Evolutionary conservation across 2,113 vertebrate genomes (phyloP), one percentile per base, ranked within the genome.

Genomic region (Corynorhinus townsendii): DNA sequence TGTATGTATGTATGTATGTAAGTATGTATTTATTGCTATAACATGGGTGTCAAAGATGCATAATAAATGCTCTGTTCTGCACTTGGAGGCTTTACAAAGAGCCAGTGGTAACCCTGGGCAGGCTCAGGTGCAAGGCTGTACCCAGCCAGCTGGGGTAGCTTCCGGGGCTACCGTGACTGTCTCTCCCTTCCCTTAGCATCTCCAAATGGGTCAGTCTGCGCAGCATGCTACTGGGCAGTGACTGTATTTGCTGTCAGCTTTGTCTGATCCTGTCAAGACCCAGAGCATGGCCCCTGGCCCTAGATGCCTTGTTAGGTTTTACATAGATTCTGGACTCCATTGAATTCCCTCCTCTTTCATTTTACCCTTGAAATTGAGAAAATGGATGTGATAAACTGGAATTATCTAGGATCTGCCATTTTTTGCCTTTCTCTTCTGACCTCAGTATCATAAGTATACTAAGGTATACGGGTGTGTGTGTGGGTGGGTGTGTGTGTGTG

Each of bases 351-450:
- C 3, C 19, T 59, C 30, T 72, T 75, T 91, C 43, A 47, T 90
- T 90, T 95, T 6, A 79, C 59, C 10, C 79, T 92, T 73, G 71
- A 93, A 84, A 83, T 54, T 15, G 49, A 84, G 68, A 87, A 77
- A 89, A 68, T 26, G 20, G 22, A 26, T 11, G 2, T 45, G 28
- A 64, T 49, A 49, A 90, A 9, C 22, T 16, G 22, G 14, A 8
- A 45, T 72, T 90, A 86, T 76, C 24, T 49, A 73, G 40, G 5
- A 9, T 49, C n/a, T 79, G 35, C 19, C 62, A 66, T n/a, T 11
- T n/a, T 73, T 89, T 38, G 28, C 86, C 54, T 91, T 87, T 90
- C 76, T 92, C 26, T 26, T 93, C 43, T 94, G 80, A 91, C 47
- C 17, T 89, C 20, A 83, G 49, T 76, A 33, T 94, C 72, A 40